These are phyloP conservation scores for Nasonia giraulti DNA, from an alignment of 1,140 invertebrate genomes.

Conservation along the genomic window DNA sequence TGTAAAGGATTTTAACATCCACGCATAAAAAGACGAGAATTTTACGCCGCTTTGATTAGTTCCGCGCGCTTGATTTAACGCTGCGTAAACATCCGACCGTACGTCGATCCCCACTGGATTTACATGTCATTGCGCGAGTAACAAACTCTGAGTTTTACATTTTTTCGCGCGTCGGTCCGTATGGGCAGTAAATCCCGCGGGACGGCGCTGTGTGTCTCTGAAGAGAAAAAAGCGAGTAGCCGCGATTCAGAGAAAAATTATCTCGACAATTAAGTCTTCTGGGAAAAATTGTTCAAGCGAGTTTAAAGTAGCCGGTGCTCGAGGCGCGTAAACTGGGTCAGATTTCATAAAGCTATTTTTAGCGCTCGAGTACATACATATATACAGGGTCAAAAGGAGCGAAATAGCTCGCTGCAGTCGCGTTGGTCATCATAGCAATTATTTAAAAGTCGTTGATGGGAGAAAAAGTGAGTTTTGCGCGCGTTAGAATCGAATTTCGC, in stretches of 20 bases:
- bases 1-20: constrained; percentile 36
- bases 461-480: no score
- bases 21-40: not conserved
- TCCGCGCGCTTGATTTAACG: no score
- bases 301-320: not conserved
- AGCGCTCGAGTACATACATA: not conserved
- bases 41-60: no score
- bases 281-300: not conserved
- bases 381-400: not conserved
- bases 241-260: not conserved
- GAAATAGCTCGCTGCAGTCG: not conserved
- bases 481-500: no score
- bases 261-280: not conserved
- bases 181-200: no score
- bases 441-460: not conserved
- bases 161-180: not conserved
- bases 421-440: not conserved
- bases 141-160: not conserved
- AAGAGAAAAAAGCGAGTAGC: not conserved
- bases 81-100: no score
- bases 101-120: no score
- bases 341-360: constrained; percentile 27
- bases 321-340: not conserved
- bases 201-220: no score
- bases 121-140: no score